phyloP scores from a whole-genome alignment of 2,888 invertebrate genomes.

The Machimus atricapillus region DNA sequence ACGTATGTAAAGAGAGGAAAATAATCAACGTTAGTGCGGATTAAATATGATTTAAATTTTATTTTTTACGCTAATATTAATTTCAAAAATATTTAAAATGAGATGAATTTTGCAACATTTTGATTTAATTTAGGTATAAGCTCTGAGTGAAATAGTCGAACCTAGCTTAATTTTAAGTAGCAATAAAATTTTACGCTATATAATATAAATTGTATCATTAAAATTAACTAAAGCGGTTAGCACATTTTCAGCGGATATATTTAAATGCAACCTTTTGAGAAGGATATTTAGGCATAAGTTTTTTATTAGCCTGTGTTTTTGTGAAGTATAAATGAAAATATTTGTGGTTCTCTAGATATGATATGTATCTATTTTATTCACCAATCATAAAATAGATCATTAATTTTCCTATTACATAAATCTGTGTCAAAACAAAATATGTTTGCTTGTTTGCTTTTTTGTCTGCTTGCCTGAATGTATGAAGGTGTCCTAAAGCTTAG shows the following conservation, averaged over 20 bases:
- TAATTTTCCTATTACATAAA: neutral
- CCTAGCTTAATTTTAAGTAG: neutral
- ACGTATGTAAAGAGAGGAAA: conserved; percentile 18
- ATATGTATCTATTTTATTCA: too few relatives aligned
- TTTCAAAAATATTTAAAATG: neutral
- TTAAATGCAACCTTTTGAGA: neutral
- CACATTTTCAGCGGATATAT: neutral
- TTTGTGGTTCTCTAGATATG: too few relatives aligned
- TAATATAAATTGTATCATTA: neutral
- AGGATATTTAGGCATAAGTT: neutral
- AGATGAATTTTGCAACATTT: neutral
- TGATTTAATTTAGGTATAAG: neutral
- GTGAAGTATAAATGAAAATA: too few relatives aligned
- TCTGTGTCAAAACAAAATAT: neutral
- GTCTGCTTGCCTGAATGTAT: too few relatives aligned
- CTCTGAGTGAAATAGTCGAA: neutral
- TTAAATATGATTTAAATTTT: neutral
- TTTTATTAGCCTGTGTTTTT: too few relatives aligned
- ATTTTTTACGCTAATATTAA: neutral
- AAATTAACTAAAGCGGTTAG: neutral
- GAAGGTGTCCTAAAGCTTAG: too few relatives aligned
- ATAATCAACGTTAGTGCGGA: conserved; percentile 14
- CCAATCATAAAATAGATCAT: neutral
- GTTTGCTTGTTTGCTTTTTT: neutral
- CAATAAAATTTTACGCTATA: neutral